Base-by-base conservation (phyloP, 2,888 invertebrate genomes). In the Dicycla oo region DNA sequence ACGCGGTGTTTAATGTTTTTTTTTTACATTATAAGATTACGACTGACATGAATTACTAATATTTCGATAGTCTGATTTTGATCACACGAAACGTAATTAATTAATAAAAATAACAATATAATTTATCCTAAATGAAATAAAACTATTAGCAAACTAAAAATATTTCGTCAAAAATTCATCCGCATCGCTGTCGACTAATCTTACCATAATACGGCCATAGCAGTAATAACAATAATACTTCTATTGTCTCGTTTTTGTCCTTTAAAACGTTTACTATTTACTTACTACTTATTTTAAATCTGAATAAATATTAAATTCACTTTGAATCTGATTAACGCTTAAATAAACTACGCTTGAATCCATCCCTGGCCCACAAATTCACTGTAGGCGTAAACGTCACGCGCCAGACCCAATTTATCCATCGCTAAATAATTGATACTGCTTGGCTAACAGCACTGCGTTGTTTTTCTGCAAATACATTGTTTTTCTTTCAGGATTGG, bases 371-470 rank as follows among this genome's bases (percentile, higher is more conserved):
- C 63, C 60, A 81, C 69, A 84, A 86, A 86, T 80, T 83, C 38
- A 68, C 58, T 60, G 75, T 65, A 72, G 79, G 79, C 71, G 83
- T 81, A 78, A 84, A 75, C 77, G 80, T 81, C 85, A 83, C 77
- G 78, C 73, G 80, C 73, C 78, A 78, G 60, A 71, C 61, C 80
- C 82, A 86, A 88, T 87, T 87, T 86, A 83, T 84, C 78, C 78
- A 78, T 79, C 65, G 80, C 75, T 85, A 85, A 87, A 88, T 87
- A 86, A 86, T 86, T 88, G 86, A 84, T 86, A 84, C 80, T 70
- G 79, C 58, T 80, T 66, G 40, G 69, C 54, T 76, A 70, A 81
- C 73, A 74, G 61, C 69, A 56, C 61, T 56, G 57, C 51, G 34
- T 69, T 76, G 64, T 81, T 73, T 78, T 73, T 70, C 66, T 54